Evolutionary conservation across 2,113 vertebrate genomes (phyloP).

Genomic region (Lonchura striata): DNA sequence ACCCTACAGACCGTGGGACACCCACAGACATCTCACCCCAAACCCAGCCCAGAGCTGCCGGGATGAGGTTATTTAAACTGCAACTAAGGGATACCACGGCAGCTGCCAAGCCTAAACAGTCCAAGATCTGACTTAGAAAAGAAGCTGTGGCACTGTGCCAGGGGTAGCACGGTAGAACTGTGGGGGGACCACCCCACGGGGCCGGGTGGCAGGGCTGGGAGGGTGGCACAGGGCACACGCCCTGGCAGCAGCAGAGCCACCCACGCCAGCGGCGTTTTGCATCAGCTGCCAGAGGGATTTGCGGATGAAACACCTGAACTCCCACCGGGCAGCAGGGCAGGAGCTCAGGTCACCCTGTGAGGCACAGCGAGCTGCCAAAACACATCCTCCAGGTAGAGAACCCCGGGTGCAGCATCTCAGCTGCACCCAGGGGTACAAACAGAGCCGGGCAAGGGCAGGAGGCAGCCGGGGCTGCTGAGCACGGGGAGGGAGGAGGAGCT

Average conservation of each 20-base stretch:
- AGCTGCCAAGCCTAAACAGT: neutral
- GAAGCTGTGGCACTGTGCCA: fast-evolving
- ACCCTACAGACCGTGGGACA: fast-evolving
- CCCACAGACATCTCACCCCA: fast-evolving
- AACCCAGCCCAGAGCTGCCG: neutral
- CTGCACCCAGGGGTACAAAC: neutral
- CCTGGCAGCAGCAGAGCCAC: neutral
- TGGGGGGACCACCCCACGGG: neutral
- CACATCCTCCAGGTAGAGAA: neutral
- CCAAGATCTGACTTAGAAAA: neutral
- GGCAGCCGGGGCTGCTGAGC: neutral
- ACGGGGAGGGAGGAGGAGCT: neutral
- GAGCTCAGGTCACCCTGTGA: fast-evolving
- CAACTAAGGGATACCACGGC: fast-evolving
- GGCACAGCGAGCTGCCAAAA: fast-evolving
- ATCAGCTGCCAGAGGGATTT: neutral
- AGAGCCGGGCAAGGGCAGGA: neutral
- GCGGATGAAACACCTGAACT: fast-evolving
- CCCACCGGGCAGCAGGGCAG: fast-evolving
- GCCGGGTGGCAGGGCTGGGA: neutral
- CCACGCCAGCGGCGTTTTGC: neutral
- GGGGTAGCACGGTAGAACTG: fast-evolving
- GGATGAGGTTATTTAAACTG: neutral
- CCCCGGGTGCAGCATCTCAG: neutral
- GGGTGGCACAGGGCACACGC: neutral